A percentile compares a stretch with the other conserved stretches of the same genome.
Conservation (phyloP, 1,140 invertebrate species). For the Drosophila sturtevanti region DNA sequence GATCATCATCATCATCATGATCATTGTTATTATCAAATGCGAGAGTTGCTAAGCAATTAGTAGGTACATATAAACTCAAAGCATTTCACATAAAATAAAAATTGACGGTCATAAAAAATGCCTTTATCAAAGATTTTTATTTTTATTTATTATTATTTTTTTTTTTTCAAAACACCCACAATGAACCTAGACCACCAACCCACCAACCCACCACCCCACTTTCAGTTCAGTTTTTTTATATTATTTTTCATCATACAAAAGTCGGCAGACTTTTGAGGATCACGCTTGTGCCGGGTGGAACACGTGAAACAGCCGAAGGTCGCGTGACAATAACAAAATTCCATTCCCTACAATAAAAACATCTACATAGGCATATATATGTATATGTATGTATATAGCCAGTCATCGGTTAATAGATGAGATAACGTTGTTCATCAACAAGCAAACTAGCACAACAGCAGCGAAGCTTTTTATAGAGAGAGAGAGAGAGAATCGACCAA, state of each 20-base stretch:
- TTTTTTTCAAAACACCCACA: conserved; percentile 34
- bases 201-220: background rate
- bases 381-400: conserved; percentile 9
- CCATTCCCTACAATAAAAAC: background rate
- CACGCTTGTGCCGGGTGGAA: conserved; percentile 59
- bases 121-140: conserved; percentile 50
- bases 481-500: too few species aligned
- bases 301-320: conserved; percentile 69
- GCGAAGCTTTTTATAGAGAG: conserved; percentile 63
- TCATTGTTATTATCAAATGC: conserved; percentile 24
- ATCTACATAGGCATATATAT: background rate
- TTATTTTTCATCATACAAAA: background rate
- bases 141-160: conserved; percentile 7
- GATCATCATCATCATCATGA: conserved; percentile 21
- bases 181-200: background rate
- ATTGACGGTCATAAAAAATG: conserved; percentile 55
- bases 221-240: conserved; percentile 11
- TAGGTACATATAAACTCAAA: conserved; percentile 28
- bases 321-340: conserved; percentile 72
- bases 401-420: conserved; percentile 42
- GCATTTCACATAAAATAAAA: conserved; percentile 11
- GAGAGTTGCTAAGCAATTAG: conserved; percentile 48
- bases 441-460: conserved; percentile 71
- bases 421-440: conserved; percentile 53
- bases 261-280: conserved; percentile 66